Base-by-base conservation (phyloP, 1,140 invertebrate genomes). In the Euura saliciscinereae region DNA sequence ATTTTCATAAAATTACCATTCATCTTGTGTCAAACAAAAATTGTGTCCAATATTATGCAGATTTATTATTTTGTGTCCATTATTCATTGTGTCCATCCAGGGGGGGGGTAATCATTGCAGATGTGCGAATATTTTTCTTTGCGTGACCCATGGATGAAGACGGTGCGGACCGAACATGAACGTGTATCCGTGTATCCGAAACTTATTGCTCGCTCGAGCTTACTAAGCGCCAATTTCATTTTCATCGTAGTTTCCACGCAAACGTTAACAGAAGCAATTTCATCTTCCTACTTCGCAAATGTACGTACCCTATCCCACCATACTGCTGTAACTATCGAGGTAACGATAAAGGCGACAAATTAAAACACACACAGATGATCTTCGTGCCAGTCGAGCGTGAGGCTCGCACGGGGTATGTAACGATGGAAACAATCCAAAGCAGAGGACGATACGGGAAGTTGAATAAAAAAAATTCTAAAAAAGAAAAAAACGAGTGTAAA, bases 201-300 rank as follows among this genome's bases (percentile, higher is more conserved):
- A 59, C 51, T 59, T 59, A 59, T 59, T 59, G 51, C 51, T 59
- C 13, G 51, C 51, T 59, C 10, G 51, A 59, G 51, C 51, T 59
- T 59, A 59, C 8, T 59, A 59, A 59, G 51, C 51, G 51, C 51
- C 51, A 59, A 59, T 59, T 59, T 59, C 51, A 59, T 59, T 59
- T 59, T 59, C 51, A 59, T 59, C 51, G 51, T 59, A 59, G 51
- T 59, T 59, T 59, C 51, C 51, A n/a, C 51, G 51, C 51, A 59
- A 59, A 59, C 51, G 51, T 59, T 59, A 59, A 59, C 51, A 59
- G 51, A 59, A 59, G 51, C 51, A 59, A 59, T 59, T 59, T 59
- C 51, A 59, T 59, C 51, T 59, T 59, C 51, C 51, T 59, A 59
- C 51, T 59, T 59, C 51, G 51, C 51, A 59, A 59, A 59, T 59